These are phyloP conservation scores for Noctua janthe DNA, from an alignment of 2,888 invertebrate species.

Conservation along the genomic window DNA sequence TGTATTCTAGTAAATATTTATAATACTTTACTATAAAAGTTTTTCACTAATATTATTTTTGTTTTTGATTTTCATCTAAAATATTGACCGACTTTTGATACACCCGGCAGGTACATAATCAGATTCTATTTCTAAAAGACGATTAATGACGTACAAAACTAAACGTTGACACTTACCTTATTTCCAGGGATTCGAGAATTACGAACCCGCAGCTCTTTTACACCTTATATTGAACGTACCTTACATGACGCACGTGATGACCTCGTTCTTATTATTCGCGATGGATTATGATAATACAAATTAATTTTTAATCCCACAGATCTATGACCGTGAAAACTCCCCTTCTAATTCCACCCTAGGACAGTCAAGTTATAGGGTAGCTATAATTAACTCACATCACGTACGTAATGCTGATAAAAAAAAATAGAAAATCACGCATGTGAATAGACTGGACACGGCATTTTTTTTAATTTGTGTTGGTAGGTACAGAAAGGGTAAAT, in stretches of 20 bases:
- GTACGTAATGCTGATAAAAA: background rate
- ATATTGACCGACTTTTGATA: background rate
- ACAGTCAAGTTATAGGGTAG: background rate
- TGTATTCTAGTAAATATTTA: background rate
- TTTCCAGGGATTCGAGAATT: background rate
- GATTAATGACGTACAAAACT: background rate
- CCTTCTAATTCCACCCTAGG: background rate
- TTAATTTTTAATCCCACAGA: background rate
- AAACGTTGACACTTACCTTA: background rate
- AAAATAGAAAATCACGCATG: background rate
- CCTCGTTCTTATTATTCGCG: background rate
- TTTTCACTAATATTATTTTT: background rate
- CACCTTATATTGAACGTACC: background rate
- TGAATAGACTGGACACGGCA: background rate
- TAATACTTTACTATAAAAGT: background rate
- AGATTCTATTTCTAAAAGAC: background rate
- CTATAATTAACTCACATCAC: conserved; percentile 4
- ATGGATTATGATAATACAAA: conserved; percentile 8
- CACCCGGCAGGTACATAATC: background rate
- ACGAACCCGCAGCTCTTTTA: background rate
- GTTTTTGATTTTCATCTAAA: background rate
- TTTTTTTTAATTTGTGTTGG: background rate
- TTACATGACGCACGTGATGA: conserved; percentile 1
- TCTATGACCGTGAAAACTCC: conserved; percentile 7
- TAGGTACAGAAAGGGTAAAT: background rate